These are phyloP conservation scores for Gnathochromis pfefferi DNA, from an alignment of 2,113 vertebrate species.

Conservation along the genomic window DNA sequence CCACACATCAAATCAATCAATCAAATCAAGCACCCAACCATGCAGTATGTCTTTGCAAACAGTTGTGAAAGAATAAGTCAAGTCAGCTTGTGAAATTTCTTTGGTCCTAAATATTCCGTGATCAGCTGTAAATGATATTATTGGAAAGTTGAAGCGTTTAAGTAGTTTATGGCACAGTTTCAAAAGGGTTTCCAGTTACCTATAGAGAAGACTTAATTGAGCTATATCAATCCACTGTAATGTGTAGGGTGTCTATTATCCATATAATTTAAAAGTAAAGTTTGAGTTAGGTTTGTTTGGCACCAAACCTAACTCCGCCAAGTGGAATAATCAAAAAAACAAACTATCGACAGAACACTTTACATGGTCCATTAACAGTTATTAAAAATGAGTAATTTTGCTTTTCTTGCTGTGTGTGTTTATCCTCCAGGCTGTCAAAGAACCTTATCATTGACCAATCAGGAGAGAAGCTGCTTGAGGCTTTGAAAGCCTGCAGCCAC, in stretches of 20 bases:
- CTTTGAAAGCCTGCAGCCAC: constrained; percentile 59
- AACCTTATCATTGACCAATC: constrained; percentile 67
- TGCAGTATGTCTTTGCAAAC: not conserved
- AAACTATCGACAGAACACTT: not conserved
- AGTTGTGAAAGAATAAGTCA: not conserved
- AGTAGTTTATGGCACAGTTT: not conserved
- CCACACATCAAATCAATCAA: not conserved
- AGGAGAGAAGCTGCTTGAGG: constrained; percentile 67
- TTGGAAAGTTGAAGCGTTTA: rapidly evolving
- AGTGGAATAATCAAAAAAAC: not conserved
- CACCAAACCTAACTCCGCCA: not conserved
- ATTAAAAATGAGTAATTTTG: not conserved
- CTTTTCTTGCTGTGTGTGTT: not conserved
- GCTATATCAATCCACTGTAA: not conserved
- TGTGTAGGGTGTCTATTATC: not conserved
- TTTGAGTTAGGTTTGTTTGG: not conserved
- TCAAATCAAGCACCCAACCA: not conserved
- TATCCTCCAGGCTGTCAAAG: constrained; percentile 70
- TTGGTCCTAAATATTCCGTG: not conserved
- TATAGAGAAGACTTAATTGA: not conserved
- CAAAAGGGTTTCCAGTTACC: not conserved
- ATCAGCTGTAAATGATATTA: not conserved
- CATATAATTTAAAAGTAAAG: not conserved
- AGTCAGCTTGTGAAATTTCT: not conserved
- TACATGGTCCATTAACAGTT: not conserved